Evolutionary conservation across 1,140 invertebrate species (phyloP).

Genomic region (Cydia pomonella): DNA sequence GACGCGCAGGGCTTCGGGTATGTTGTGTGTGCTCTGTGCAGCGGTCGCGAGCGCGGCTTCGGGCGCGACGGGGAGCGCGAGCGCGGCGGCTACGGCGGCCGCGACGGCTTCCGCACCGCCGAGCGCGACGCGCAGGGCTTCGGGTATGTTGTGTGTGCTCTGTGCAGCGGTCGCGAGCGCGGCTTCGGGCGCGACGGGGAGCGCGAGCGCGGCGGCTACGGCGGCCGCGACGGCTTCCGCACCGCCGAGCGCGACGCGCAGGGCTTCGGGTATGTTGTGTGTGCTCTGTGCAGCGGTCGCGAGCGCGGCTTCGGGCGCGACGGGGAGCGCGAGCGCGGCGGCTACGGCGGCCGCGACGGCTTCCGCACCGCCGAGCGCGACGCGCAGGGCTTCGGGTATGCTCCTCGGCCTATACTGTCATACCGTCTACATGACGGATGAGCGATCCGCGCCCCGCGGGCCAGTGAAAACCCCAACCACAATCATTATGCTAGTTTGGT

Average conservation of each 20-base stretch:
- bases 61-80: too few relatives aligned
- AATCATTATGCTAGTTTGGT: too few relatives aligned
- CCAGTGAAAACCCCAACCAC: not conserved
- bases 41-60: too few relatives aligned
- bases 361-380: slow-evolving; percentile 66
- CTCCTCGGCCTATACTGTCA: not conserved
- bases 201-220: slow-evolving; percentile 58
- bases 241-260: slow-evolving; percentile 57
- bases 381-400: slow-evolving; percentile 56
- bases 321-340: slow-evolving; percentile 55
- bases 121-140: too few relatives aligned
- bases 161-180: slow-evolving; percentile 52
- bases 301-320: slow-evolving; percentile 61
- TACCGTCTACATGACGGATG: not conserved
- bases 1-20: too few relatives aligned
- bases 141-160: not conserved
- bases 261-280: slow-evolving; percentile 47
- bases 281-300: slow-evolving; percentile 46
- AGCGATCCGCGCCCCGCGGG: too few relatives aligned
- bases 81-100: too few relatives aligned
- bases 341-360: slow-evolving; percentile 68
- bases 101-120: too few relatives aligned
- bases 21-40: too few relatives aligned
- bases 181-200: slow-evolving; percentile 61
- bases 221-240: slow-evolving; percentile 69